Evolutionary conservation across 1,140 invertebrate genomes (phyloP).

Genomic region (Aphaenogaster floridana): DNA sequence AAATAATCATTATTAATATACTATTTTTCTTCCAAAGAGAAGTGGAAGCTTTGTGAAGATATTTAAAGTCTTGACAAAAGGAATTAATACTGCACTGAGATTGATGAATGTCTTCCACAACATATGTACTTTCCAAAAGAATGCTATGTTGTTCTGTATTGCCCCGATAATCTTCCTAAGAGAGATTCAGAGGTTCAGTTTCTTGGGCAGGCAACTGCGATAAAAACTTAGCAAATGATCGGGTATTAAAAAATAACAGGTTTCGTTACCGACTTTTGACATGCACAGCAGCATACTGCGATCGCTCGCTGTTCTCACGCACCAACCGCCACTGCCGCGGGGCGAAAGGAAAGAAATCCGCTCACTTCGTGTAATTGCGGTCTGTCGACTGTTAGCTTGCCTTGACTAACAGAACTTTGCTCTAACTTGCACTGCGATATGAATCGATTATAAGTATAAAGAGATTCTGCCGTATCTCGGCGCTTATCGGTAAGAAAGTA

Average conservation of each 20-base stretch:
- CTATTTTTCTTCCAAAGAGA: neutral
- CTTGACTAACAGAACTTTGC: constrained; percentile 45
- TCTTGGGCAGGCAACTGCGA: neutral
- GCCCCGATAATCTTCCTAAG: neutral
- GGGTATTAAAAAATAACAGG: constrained; percentile 59
- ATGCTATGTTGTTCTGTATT: neutral
- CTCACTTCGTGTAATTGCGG: constrained; percentile 71
- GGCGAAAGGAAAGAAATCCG: constrained; percentile 69
- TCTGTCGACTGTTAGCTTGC: constrained; percentile 52
- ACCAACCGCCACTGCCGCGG: constrained; percentile 25
- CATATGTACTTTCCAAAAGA: neutral
- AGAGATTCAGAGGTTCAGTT: neutral
- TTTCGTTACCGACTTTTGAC: constrained; percentile 57
- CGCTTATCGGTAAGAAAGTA: neutral
- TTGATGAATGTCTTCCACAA: neutral
- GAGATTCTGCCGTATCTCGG: neutral
- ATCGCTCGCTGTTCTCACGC: constrained; percentile 69
- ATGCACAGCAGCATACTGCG: constrained; percentile 35
- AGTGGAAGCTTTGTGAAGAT: neutral
- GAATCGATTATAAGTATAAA: constrained; percentile 3
- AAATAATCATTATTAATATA: constrained; percentile 10
- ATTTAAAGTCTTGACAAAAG: neutral
- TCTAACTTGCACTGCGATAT: constrained; percentile 24
- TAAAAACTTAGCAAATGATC: constrained; percentile 32
- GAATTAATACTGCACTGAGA: neutral